These are phyloP conservation scores for Macropus fuliginosus DNA, from an alignment of 2,797 vertebrate species.

Conservation along the genomic window DNA sequence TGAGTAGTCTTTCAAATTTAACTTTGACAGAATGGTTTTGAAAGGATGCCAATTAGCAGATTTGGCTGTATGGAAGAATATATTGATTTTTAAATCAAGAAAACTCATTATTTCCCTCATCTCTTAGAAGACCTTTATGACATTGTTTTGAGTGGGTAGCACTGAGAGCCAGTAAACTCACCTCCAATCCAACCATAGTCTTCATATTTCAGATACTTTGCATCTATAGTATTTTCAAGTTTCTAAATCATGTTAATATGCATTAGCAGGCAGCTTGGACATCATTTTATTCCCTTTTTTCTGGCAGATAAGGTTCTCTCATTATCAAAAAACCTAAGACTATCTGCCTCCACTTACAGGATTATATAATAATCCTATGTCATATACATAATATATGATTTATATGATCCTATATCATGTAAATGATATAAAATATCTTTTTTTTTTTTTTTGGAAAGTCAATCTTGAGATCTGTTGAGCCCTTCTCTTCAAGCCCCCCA, in stretches of 20 bases:
- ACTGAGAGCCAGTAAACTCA: neutral
- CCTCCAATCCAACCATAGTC: conserved; percentile 19
- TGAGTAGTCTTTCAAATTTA: conserved; percentile 50
- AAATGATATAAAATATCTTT: too few relatives aligned
- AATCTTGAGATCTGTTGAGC: neutral
- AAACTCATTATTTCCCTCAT: conserved; percentile 37
- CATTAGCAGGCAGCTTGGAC: neutral
- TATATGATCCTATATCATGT: too few relatives aligned
- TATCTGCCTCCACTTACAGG: conserved; percentile 27
- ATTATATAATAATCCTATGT: too few relatives aligned
- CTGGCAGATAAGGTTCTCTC: neutral
- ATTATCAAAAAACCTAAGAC: neutral
- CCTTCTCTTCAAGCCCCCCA: conserved; percentile 15
- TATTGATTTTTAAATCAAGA: conserved; percentile 74
- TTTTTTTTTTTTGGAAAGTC: conserved; percentile 1
- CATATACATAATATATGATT: too few relatives aligned
- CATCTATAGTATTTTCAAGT: neutral
- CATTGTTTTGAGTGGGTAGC: conserved; percentile 42
- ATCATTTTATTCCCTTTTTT: conserved; percentile 5
- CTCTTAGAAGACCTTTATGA: conserved; percentile 41
- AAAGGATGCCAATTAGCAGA: conserved; percentile 53
- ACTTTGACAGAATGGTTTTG: conserved; percentile 68
- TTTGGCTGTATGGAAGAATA: conserved; percentile 4
- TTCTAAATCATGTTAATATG: neutral
- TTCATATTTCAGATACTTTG: conserved; percentile 46